A percentile compares a stretch with the other conserved stretches of the same genome.
Evolutionary conservation across 2,797 vertebrate species (phyloP).

Genomic region (Heterohyrax brucei): DNA sequence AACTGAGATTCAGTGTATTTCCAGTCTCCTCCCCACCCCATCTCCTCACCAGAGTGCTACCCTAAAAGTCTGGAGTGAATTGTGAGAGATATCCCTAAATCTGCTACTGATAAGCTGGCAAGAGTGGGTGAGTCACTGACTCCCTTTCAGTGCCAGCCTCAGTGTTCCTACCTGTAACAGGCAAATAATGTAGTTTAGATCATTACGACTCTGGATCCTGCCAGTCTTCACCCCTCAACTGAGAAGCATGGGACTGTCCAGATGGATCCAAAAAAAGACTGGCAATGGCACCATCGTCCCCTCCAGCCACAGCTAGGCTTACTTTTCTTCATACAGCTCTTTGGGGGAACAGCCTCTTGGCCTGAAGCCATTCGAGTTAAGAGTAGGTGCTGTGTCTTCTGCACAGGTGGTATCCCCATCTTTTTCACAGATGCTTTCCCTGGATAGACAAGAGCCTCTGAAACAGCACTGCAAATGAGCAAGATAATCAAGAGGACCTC

Average conservation of each 20-base stretch:
- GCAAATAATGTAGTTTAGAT: not conserved
- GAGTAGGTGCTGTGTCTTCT: not conserved
- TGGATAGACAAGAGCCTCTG: not conserved
- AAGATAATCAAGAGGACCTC: conserved; percentile 29
- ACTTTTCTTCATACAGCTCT: not conserved
- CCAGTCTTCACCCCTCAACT: not conserved
- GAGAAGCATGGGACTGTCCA: not conserved
- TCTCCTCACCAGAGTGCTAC: not conserved
- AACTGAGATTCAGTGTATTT: not conserved
- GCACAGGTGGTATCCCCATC: not conserved
- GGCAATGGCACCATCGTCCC: not conserved
- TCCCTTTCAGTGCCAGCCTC: conserved; percentile 1
- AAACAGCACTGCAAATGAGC: not conserved
- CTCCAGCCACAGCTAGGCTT: not conserved
- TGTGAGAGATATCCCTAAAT: not conserved
- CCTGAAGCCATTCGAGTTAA: not conserved
- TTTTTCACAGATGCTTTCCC: conserved; percentile 31
- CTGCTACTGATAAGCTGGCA: not conserved
- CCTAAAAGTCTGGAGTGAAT: not conserved
- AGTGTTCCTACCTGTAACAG: not conserved
- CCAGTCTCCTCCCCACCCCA: not conserved
- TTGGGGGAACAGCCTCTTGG: not conserved
- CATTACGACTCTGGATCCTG: not conserved
- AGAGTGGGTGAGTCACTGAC: not conserved
- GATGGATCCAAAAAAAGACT: not conserved